phyloP scores from a whole-genome alignment of 2,113 vertebrate species.

The Arothron firmamentum region DNA sequence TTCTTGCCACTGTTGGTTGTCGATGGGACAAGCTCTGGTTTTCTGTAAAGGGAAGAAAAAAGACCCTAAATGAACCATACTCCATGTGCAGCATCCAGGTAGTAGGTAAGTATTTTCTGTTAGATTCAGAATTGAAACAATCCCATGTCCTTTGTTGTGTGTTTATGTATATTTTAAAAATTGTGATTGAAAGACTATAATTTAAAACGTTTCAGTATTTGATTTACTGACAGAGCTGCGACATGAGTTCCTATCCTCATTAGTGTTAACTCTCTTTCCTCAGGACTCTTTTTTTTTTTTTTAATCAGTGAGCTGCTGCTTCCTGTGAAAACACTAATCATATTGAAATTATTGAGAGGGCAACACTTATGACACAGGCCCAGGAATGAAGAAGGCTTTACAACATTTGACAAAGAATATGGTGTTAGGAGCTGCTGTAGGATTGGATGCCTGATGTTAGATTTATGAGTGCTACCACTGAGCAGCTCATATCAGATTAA shows the following conservation, averaged over 20 bases:
- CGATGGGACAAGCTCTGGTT: no score
- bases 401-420: conserved; percentile 28
- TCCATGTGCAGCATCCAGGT: no score
- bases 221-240: neutral
- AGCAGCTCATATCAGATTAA: conserved; percentile 58
- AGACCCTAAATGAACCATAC: no score
- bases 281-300: no score
- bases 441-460: conserved; percentile 40
- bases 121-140: no score
- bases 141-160: no score
- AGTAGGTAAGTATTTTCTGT: no score
- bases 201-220: neutral
- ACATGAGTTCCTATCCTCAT: no score
- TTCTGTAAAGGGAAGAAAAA: no score
- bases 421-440: conserved; percentile 26
- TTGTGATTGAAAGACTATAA: no score
- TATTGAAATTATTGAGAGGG: neutral
- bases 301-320: neutral
- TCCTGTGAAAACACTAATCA: neutral
- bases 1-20: no score
- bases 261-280: neutral
- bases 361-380: conserved; percentile 7
- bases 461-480: conserved; percentile 52
- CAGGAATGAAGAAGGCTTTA: conserved; percentile 6
- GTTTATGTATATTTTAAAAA: no score